Percentiles rank a stretch among this genome's conserved stretches.
Conservation (phyloP, 2,888 invertebrate species). For the Stenurella melanura region DNA sequence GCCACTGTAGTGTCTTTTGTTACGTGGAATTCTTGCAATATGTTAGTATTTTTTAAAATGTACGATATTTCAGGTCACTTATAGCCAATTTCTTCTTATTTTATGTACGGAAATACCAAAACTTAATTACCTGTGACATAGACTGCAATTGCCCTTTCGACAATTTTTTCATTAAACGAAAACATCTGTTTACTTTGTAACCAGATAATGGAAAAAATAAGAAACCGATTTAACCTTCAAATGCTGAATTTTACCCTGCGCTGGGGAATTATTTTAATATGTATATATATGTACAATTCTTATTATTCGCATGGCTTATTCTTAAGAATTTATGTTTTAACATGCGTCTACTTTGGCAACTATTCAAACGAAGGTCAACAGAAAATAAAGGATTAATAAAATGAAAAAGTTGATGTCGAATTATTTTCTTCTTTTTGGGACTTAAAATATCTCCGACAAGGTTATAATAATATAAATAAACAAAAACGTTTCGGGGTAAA, state of each 20-base stretch:
- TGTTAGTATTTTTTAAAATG: no score
- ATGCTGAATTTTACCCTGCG: slow-evolving; percentile 9
- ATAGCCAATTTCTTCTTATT: slow-evolving; percentile 14
- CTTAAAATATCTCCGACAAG: slow-evolving; percentile 33
- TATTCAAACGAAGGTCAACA: slow-evolving; percentile 36
- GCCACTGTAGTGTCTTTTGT: no score
- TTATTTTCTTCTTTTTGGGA: slow-evolving; percentile 37
- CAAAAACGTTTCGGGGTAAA: not conserved
- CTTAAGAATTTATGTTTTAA: slow-evolving; percentile 11
- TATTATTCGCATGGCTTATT: not conserved
- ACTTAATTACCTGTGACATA: slow-evolving; percentile 10
- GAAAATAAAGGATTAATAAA: slow-evolving; percentile 29
- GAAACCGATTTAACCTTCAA: slow-evolving; percentile 21
- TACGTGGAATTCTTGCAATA: no score
- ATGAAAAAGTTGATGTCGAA: slow-evolving; percentile 23
- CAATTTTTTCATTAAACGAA: no score
- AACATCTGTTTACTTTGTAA: slow-evolving; percentile 18
- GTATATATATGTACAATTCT: not conserved
- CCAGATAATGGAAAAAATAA: slow-evolving; percentile 22
- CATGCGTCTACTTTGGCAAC: slow-evolving; percentile 31
- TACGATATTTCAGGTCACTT: slow-evolving; percentile 9
- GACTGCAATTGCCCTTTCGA: not conserved
- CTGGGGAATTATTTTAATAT: slow-evolving; percentile 7
- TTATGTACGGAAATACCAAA: slow-evolving; percentile 25
- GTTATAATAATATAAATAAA: slow-evolving; percentile 18